A percentile compares a stretch with the other conserved stretches of the same genome.
These are phyloP conservation scores for Corythornis leucogaster DNA, from an alignment of 2,797 vertebrate species.

Conservation along the genomic window DNA sequence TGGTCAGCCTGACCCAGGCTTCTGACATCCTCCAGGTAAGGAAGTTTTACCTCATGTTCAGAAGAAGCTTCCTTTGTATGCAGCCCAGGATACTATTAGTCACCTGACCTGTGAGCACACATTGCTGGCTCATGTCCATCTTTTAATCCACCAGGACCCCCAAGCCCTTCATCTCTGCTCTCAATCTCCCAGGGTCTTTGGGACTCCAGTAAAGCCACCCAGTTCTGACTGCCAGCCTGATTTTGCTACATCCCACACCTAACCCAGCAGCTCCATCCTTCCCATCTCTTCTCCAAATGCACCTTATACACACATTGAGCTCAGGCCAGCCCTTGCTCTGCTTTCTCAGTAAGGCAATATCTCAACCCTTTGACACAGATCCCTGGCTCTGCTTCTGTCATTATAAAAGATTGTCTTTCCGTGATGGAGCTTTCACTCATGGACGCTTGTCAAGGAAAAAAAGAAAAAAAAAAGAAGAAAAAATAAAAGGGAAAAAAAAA, in stretches of 20 bases:
- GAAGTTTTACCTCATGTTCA: neutral
- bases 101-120: neutral
- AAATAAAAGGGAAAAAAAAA: neutral
- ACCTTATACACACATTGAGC: fast-evolving
- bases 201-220: neutral
- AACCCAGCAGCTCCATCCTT: neutral
- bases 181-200: neutral
- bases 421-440: constrained; percentile 50
- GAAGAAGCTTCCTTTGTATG: neutral
- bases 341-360: neutral
- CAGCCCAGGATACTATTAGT: neutral
- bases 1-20: neutral
- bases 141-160: no score
- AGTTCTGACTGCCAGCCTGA: neutral
- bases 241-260: neutral
- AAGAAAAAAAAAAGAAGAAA: neutral
- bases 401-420: constrained; percentile 65
- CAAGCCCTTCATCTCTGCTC: neutral
- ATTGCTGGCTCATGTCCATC: neutral
- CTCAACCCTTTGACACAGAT: neutral
- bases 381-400: constrained; percentile 56
- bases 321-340: neutral
- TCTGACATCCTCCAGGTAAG: neutral
- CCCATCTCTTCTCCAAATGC: neutral
- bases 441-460: constrained; percentile 24